These are phyloP conservation scores for Melanocharis versteri DNA, from an alignment of 2,113 vertebrate species.

Conservation along the genomic window DNA sequence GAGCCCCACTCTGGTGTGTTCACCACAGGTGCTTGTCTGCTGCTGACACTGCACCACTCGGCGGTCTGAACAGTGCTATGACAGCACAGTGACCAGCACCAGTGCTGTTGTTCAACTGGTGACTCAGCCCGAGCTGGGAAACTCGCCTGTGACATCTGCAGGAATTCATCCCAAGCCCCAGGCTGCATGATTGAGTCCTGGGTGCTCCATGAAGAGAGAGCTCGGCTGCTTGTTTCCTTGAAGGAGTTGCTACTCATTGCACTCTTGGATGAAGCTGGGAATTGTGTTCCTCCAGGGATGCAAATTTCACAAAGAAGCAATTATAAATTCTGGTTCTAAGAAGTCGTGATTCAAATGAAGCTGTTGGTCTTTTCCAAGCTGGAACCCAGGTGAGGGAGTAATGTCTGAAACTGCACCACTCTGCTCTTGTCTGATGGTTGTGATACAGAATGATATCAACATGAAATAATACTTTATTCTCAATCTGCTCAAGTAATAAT, in stretches of 20 bases:
- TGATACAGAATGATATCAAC: neutral
- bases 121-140: neutral
- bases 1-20: neutral
- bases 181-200: neutral
- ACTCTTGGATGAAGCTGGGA: neutral
- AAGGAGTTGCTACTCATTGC: neutral
- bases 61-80: neutral
- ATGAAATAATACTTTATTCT: neutral
- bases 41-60: neutral
- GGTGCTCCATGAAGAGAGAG: accelerated
- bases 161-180: neutral
- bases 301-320: neutral
- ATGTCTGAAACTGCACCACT: neutral
- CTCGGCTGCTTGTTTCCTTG: neutral
- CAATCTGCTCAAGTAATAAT: neutral
- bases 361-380: neutral
- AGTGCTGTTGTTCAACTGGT: neutral
- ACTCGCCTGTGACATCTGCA: neutral
- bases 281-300: neutral
- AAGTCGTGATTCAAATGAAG: neutral
- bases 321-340: neutral
- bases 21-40: neutral
- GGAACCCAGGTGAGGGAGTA: neutral
- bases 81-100: neutral
- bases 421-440: neutral